These are phyloP conservation scores for Onychostoma macrolepis DNA, from an alignment of 2,113 vertebrate genomes.

Conservation along the genomic window DNA sequence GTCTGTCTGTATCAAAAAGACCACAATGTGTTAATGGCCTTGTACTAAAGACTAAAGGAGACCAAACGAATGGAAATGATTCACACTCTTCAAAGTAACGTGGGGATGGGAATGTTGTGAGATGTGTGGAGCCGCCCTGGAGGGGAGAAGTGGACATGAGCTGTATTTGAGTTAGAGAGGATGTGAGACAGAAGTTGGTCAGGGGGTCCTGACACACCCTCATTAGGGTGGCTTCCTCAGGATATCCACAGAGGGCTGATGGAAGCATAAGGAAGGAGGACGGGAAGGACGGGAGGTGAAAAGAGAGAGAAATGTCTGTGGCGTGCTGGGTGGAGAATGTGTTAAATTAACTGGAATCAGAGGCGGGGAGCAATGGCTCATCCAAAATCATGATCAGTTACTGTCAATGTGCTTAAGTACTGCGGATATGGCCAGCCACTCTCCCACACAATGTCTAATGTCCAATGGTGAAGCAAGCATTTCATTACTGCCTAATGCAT, in stretches of 20 bases:
- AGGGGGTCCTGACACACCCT: conserved; percentile 61
- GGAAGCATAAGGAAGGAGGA: conserved; percentile 52
- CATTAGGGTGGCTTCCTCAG: conserved; percentile 70
- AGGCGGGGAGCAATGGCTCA: conserved; percentile 14
- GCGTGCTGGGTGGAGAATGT: neutral
- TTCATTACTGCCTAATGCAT: neutral
- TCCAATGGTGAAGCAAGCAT: neutral
- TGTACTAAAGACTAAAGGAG: neutral
- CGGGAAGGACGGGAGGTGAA: conserved; percentile 37
- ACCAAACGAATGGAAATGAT: neutral
- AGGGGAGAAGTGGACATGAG: neutral
- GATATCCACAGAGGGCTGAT: conserved; percentile 66
- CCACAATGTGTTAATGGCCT: neutral
- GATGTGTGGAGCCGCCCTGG: neutral
- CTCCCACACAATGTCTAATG: neutral
- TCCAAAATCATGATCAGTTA: neutral
- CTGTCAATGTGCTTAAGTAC: neutral
- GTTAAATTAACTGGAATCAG: conserved; percentile 15
- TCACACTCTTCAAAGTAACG: neutral
- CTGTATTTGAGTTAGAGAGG: conserved; percentile 31
- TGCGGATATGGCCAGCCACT: neutral
- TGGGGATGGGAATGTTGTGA: neutral
- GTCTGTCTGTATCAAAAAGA: neutral
- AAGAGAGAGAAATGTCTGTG: conserved; percentile 15
- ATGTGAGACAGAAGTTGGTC: conserved; percentile 59